Evolutionary conservation across 1,140 invertebrate genomes (phyloP), one percentile per base, ranked within the genome.

Genomic region (Drosophila bipectinata): DNA sequence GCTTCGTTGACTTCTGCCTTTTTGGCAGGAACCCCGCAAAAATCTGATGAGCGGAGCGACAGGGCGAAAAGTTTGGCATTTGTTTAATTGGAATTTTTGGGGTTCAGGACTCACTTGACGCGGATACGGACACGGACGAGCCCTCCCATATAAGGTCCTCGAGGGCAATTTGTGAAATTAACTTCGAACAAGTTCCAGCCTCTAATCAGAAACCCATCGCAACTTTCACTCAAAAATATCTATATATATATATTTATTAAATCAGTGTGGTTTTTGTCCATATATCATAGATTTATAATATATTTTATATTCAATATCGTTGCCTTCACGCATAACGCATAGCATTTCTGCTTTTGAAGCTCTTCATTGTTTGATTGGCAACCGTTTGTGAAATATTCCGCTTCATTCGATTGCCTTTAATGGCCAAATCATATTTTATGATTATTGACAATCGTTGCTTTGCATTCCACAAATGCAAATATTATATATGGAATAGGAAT

Each of bases 31-130:
- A 2, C 45, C 45, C 52, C 63, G 10, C 0, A 32, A 67, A 64
- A 67, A 67, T 64, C 34, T 67, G 63, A 60, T 60, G 49, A 37
- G 48, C 49, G 39, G 15, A 56, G 9, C 32, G 59, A 47, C 44
- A 30, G 54, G 41, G 75, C 30, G 18, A 59, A 87, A 81, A 85
- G 73, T 85, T 85, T 82, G 78, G 82, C 82, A 87, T 85, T 85
- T 87, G 81, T 85, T 87, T 85, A 85, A 85, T 85, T 85, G 82
- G 81, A 85, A 85, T 85, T 87, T 81, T 49, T 28, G 48, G 58
- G 41, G 34, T 26, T 32, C 61, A 47, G 41, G 34, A 10, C 41
- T n/a, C n/a, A 10, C 12, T 14, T 6, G 14, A n/a, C 21, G 21
- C 18, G 2, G 41, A 21, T 3, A 21, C 21, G 21, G 41, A 21